Percentiles rank a stretch among this genome's conserved stretches.
Conservation (phyloP, 2,113 vertebrate genomes). For the Xenopus tropicalis region DNA sequence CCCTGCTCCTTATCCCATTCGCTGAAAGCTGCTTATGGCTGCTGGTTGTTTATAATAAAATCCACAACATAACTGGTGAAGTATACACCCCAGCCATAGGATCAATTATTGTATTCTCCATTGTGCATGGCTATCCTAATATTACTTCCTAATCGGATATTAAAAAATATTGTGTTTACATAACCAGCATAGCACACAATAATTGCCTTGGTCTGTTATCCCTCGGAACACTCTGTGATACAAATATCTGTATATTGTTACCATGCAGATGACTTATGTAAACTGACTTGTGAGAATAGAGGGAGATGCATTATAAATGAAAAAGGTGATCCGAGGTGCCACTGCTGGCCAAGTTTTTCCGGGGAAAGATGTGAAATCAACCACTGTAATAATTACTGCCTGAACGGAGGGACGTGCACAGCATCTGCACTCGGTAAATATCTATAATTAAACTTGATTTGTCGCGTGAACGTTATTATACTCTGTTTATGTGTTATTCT, state of each 20-base stretch:
- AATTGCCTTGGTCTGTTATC: too few species aligned
- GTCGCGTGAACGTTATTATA: not conserved
- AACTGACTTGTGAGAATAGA: slow-evolving; percentile 88
- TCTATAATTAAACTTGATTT: slow-evolving; percentile 21
- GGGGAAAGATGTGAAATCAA: slow-evolving; percentile 92
- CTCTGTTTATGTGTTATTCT: not conserved
- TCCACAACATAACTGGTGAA: too few species aligned
- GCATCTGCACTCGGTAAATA: slow-evolving; percentile 85
- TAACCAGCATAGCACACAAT: too few species aligned
- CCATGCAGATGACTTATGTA: slow-evolving; percentile 82
- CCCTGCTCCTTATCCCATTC: too few species aligned
- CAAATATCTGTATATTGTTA: not conserved
- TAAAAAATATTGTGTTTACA: too few species aligned
- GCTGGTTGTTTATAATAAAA: too few species aligned
- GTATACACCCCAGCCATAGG: too few species aligned
- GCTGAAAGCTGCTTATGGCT: too few species aligned
- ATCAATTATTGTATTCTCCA: too few species aligned
- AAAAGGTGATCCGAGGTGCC: slow-evolving; percentile 87
- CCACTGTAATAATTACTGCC: slow-evolving; percentile 91
- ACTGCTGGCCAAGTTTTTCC: slow-evolving; percentile 95
- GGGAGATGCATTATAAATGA: slow-evolving; percentile 92
- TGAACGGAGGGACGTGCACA: slow-evolving; percentile 89
- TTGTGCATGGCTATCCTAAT: too few species aligned
- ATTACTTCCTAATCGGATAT: too few species aligned
- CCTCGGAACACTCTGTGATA: not conserved